Evolutionary conservation across 2,113 vertebrate species (phyloP).

Genomic region (Cranoglanis bouderius): DNA sequence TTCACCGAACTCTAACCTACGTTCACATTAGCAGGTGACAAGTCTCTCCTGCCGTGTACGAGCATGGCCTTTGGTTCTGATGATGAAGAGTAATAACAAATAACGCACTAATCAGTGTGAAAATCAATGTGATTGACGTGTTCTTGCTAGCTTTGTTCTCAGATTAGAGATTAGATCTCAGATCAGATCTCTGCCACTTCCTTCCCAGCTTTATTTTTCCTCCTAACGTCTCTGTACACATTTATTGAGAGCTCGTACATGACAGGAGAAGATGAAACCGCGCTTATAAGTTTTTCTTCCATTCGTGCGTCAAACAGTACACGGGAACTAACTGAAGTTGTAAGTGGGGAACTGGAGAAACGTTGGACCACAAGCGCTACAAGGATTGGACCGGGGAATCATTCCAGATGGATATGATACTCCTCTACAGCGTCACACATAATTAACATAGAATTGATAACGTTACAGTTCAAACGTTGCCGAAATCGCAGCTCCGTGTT

Average conservation of each 20-base stretch:
- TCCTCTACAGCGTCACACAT: background rate
- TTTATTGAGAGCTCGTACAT: background rate
- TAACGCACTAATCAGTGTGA: background rate
- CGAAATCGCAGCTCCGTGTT: background rate
- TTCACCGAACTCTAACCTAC: background rate
- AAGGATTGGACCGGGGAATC: background rate
- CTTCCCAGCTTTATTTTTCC: background rate
- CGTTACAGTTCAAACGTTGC: background rate
- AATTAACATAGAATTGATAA: background rate
- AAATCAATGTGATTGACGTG: background rate
- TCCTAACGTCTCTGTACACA: background rate
- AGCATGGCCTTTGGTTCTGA: background rate
- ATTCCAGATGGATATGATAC: background rate
- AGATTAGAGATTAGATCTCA: slow-evolving; percentile 1
- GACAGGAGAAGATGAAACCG: background rate
- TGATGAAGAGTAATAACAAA: background rate
- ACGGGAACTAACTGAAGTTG: background rate
- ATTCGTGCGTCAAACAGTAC: background rate
- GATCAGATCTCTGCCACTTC: background rate
- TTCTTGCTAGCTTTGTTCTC: background rate
- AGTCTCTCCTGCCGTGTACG: background rate
- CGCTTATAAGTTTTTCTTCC: background rate
- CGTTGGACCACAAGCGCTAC: background rate
- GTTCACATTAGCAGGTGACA: background rate
- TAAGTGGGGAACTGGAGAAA: background rate